Percentiles rank a stretch among this genome's conserved stretches.
These are phyloP conservation scores for Hylaeus anthracinus DNA, from an alignment of 1,140 invertebrate genomes.

Conservation along the genomic window DNA sequence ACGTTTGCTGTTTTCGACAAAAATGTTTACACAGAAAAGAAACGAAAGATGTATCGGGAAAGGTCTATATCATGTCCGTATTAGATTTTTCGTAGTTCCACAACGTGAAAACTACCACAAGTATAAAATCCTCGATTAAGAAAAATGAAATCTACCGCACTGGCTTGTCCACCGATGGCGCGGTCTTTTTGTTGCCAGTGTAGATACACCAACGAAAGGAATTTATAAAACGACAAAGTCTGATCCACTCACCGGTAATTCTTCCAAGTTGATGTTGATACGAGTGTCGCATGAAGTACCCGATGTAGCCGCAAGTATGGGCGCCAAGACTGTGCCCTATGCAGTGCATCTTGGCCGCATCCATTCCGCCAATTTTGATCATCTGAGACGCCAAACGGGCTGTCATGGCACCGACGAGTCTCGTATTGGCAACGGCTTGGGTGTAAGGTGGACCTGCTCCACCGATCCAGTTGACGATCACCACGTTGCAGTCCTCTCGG, in stretches of 20 bases:
- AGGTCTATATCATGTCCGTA: too few species aligned
- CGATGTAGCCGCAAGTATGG: slow-evolving; percentile 92
- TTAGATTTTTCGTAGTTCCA: too few species aligned
- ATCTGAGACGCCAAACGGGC: slow-evolving; percentile 85
- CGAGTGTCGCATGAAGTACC: slow-evolving; percentile 83
- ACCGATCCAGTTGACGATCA: slow-evolving; percentile 91
- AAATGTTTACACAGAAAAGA: too few species aligned
- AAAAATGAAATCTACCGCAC: too few species aligned
- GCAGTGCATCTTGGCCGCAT: slow-evolving; percentile 83
- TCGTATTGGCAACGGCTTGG: slow-evolving; percentile 94
- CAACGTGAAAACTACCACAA: too few species aligned
- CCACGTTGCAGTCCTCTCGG: slow-evolving; percentile 87
- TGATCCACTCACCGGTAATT: slow-evolving; percentile 81
- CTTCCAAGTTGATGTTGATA: slow-evolving; percentile 75
- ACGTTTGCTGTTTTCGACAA: too few species aligned
- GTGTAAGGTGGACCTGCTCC: slow-evolving; percentile 93
- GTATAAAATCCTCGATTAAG: too few species aligned
- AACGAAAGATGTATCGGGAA: too few species aligned
- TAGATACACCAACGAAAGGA: too few species aligned
- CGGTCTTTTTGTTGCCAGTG: too few species aligned
- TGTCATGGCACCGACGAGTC: slow-evolving; percentile 90
- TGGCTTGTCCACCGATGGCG: too few species aligned
- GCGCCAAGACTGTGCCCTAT: slow-evolving; percentile 95
- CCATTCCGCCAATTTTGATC: slow-evolving; percentile 73
- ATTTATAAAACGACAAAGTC: too few species aligned